Evolutionary conservation across 92 coral and sea anemone genomes (phyloP), one percentile per base, ranked within the genome.

Genomic region (Zoanthus sansibaricus): DNA sequence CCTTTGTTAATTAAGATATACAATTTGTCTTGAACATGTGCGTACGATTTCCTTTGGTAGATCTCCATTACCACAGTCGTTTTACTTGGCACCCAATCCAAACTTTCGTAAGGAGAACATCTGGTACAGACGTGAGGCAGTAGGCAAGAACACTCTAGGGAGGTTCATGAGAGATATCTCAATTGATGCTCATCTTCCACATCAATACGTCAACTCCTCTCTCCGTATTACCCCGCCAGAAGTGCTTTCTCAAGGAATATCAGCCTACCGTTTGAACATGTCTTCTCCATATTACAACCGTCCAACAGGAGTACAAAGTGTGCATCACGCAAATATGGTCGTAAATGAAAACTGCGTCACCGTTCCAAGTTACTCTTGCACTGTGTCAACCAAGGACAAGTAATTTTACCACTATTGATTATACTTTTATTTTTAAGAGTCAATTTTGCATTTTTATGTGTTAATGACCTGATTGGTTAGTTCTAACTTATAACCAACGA

Each of bases 181-280:
- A 14, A 87, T 68, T 17, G 95, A 94, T 54, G 98, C 94, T 0
- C 85, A 83, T 51, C 90, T 94, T 5, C 71, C 95, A 9, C 66
- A 71, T 73, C 88, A 83, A 20, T 91, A 94, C 47, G 89, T 95
- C 10, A 94, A 94, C 86, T 88, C 90, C 77, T 93, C 92, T 66
- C 88, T 94, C 75, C 95, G 98, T 20, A 90, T 90, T 72, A 94
- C 98, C n/a, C 93, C 95, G 20, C 94, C 95, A 3, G 91, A 91
- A 52, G 89, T 93, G 37, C 83, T 94, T n/a, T 93, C 90, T 55
- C 92, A 94, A 69, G 96, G 96, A 17, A 92, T 92, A 83, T 86
- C 84, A 21, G 89, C 82, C 49, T 80, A 46, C 75, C 70, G 72
- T 5, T 42, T 66, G 75, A 62, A 75, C 44, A 49, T 67, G 62